Evolutionary conservation across 2,888 invertebrate species (phyloP).

Genomic region (Mantis religiosa): DNA sequence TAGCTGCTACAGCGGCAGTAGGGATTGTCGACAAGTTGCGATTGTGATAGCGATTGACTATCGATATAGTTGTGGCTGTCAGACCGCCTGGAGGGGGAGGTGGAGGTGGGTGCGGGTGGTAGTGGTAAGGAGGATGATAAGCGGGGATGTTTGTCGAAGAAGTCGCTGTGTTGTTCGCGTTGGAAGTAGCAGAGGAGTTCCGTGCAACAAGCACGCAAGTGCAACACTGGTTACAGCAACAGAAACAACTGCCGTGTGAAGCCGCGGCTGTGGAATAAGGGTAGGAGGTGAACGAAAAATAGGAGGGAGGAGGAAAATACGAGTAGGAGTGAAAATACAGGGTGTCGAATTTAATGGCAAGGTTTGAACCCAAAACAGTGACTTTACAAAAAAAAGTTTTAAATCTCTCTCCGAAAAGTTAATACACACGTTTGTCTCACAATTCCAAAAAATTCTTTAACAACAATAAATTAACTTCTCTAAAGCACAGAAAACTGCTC

Average conservation of each 20-base stretch:
- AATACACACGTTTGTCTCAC: neutral
- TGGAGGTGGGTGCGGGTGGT: slow-evolving; percentile 7
- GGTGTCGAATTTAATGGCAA: slow-evolving; percentile 20
- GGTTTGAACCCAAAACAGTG: neutral
- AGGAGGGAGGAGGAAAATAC: slow-evolving; percentile 27
- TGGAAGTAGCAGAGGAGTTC: neutral
- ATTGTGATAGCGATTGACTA: slow-evolving; percentile 7
- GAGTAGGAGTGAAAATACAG: slow-evolving; percentile 31
- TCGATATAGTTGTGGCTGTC: slow-evolving; percentile 5
- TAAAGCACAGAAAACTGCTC: neutral
- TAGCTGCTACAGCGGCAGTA: neutral
- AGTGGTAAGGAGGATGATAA: slow-evolving; percentile 2
- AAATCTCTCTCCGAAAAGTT: neutral
- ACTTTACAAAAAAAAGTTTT: neutral
- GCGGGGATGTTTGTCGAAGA: neutral
- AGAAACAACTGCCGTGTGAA: slow-evolving; percentile 20
- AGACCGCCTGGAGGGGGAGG: slow-evolving; percentile 7
- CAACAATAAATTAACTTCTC: neutral
- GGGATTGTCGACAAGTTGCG: slow-evolving; percentile 11
- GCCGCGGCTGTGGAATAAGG: slow-evolving; percentile 22
- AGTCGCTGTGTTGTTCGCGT: neutral
- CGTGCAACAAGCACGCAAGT: slow-evolving; percentile 24
- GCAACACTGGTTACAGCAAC: slow-evolving; percentile 27
- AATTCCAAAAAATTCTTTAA: neutral
- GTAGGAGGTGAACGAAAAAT: slow-evolving; percentile 20